Conservation (phyloP, 2,113 vertebrate species). For the Platichthys flesus region DNA sequence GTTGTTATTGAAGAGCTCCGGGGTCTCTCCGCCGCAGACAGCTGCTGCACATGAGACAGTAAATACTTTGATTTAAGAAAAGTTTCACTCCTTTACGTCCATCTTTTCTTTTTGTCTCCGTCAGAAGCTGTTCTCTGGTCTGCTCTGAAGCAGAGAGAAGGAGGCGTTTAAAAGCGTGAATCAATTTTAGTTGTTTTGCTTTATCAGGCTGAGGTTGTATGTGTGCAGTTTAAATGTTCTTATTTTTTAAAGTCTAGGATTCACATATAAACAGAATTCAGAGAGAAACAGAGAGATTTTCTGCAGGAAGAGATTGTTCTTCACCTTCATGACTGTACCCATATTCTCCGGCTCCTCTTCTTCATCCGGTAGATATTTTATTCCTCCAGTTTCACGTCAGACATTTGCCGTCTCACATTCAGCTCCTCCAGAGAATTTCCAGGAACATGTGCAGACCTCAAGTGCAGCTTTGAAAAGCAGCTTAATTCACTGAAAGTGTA, state of each 20-base stretch:
- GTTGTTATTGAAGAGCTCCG: constrained; percentile 26
- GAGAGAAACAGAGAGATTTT: not conserved
- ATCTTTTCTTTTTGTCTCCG: not conserved
- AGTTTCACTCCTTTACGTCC: not conserved
- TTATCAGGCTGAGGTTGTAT: not conserved
- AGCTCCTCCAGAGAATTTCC: too few relatives aligned
- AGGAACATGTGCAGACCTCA: too few relatives aligned
- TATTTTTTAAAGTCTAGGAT: not conserved
- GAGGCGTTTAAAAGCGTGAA: not conserved
- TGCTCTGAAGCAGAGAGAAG: constrained; percentile 12
- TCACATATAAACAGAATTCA: not conserved
- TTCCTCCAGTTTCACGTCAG: too few relatives aligned
- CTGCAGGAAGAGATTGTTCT: not conserved
- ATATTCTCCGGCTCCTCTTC: too few relatives aligned
- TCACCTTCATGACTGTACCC: not conserved
- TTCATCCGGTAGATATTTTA: too few relatives aligned
- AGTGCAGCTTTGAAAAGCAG: too few relatives aligned
- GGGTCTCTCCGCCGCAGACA: constrained; percentile 15
- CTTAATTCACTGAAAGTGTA: constrained; percentile 36
- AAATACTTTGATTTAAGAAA: constrained; percentile 38
- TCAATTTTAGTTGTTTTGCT: not conserved
- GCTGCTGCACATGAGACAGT: constrained; percentile 16
- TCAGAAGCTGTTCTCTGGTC: not conserved
- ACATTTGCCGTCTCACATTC: too few relatives aligned
- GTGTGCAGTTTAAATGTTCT: not conserved